A percentile compares a stretch with the other conserved stretches of the same genome.
These are phyloP conservation scores for Mallotus villosus DNA, from an alignment of 2,797 vertebrate species.

Conservation along the genomic window DNA sequence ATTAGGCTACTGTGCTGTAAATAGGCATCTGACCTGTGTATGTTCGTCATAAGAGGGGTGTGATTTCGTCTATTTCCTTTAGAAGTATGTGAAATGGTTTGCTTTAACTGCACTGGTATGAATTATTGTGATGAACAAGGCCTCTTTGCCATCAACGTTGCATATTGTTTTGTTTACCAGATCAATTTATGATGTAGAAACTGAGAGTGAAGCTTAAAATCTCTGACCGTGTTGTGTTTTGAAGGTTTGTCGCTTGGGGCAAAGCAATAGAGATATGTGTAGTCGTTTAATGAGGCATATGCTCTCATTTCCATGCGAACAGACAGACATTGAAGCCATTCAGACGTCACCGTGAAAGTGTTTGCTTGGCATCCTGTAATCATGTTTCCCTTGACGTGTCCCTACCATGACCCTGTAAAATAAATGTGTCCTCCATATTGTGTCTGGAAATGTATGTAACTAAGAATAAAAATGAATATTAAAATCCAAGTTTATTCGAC, in stretches of 20 bases:
- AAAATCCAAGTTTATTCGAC: constrained; percentile 9
- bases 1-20: constrained; percentile 57
- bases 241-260: constrained; percentile 31
- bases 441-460: constrained; percentile 57
- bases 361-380: constrained; percentile 28
- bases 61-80: constrained; percentile 32
- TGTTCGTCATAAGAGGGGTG: constrained; percentile 26
- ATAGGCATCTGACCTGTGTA: constrained; percentile 56
- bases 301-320: constrained; percentile 36
- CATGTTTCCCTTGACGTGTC: constrained; percentile 44
- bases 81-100: constrained; percentile 41
- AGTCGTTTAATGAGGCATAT: constrained; percentile 44
- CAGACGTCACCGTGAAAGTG: constrained; percentile 44
- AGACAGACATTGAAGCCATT: constrained; percentile 35
- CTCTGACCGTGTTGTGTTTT: constrained; percentile 23
- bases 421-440: constrained; percentile 58
- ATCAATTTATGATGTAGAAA: too few relatives aligned
- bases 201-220: constrained; percentile 18
- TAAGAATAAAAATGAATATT: background rate
- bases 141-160: background rate
- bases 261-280: constrained; percentile 50
- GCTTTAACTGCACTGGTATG: constrained; percentile 17
- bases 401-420: constrained; percentile 33
- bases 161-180: too few relatives aligned
- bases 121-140: constrained; percentile 1